Base-by-base conservation (phyloP, 2,888 invertebrate genomes). In the Pediacus dermestoides region DNA sequence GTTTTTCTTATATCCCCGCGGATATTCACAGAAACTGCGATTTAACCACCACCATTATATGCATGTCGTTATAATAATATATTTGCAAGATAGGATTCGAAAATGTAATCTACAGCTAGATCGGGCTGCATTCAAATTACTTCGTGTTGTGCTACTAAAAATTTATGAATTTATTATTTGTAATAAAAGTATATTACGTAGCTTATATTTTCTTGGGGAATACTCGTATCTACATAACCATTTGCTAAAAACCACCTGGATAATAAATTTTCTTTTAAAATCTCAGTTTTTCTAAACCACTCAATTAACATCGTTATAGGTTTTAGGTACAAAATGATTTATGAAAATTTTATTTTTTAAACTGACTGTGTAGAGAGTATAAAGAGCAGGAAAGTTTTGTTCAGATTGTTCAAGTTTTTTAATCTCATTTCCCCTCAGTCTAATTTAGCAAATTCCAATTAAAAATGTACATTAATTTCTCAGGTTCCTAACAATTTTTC, bases 401-500 rank as follows among this genome's bases (percentile, higher is more conserved):
- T 43, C 37, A 46, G 42, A 42, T 46, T 37, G 39, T 44, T 43
- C 34, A 48, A 50, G 43, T 50, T 50, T 50, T 48, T 50, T 48
- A 50, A 50, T 50, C 50, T 48, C 50, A 37, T 42, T 30, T 39
- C 27, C 41, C 41, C 28, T 35, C 44, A 35, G 36, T 38, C 46
- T 48, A 50, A 48, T 50, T 50, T 42, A 51, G 39, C 41, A 47
- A 51, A 51, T 51, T 48, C 42, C 50, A 50, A 48, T 48, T 49
- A 51, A 47, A 42, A 50, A 48, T 50, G 42, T 51, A 47, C 48
- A 49, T 51, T 49, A 49, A 51, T 49, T 51, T 49, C 41, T 48
- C 35, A 39, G 45, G 46, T 46, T 45, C 37, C 34, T 39, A 40
- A 46, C 44, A 41, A 46, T 47, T 39, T 37, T 23, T 23, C 23